phyloP scores from a whole-genome alignment of 2,888 invertebrate species.

The Apotomis capreana region DNA sequence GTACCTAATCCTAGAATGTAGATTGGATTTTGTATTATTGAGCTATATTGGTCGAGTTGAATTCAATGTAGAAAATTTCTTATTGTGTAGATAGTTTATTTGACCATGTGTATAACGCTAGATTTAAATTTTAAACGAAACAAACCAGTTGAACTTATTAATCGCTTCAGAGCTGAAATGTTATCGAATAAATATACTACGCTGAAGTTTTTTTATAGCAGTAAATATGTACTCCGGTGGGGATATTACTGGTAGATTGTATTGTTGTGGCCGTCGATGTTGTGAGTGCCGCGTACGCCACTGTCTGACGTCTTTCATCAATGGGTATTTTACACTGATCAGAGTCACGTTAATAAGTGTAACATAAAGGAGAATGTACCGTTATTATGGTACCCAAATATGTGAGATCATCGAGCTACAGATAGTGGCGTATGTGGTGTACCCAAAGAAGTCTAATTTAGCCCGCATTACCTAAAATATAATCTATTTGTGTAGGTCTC shows the following conservation, averaged over 20 bases:
- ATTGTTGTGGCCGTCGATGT: constrained; percentile 62
- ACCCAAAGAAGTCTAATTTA: constrained; percentile 16
- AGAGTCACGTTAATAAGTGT: background rate
- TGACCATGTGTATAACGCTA: constrained; percentile 49
- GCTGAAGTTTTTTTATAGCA: constrained; percentile 30
- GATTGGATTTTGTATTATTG: constrained; percentile 32
- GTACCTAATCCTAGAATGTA: constrained; percentile 32
- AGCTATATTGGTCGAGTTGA: constrained; percentile 23
- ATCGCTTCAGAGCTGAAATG: constrained; percentile 26
- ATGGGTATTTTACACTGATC: background rate
- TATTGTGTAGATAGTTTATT: constrained; percentile 47
- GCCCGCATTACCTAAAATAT: background rate
- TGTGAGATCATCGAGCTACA: background rate
- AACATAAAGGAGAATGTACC: background rate
- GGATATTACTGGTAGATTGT: constrained; percentile 54
- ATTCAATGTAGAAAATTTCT: constrained; percentile 30
- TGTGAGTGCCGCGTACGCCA: constrained; percentile 45
- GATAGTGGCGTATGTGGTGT: constrained; percentile 8
- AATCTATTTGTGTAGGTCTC: too few species aligned
- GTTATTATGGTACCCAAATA: background rate
- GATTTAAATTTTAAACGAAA: constrained; percentile 31
- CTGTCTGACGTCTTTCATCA: constrained; percentile 11
- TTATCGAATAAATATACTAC: constrained; percentile 33
- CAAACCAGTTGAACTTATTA: constrained; percentile 23
- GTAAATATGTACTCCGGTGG: constrained; percentile 28